Conservation (phyloP, 2,888 invertebrate species). For the Dioctria rufipes region DNA sequence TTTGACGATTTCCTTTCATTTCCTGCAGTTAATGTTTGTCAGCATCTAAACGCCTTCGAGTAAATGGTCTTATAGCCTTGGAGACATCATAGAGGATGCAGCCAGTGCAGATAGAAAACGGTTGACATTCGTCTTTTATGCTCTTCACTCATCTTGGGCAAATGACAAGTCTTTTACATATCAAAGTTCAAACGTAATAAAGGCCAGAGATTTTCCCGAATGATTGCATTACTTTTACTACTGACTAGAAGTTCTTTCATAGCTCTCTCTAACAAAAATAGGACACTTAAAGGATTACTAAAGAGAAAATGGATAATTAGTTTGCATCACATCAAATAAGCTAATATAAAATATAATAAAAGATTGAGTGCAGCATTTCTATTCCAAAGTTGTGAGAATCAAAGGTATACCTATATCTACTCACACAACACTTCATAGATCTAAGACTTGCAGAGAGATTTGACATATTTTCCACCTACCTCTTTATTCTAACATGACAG, state of each 20-base stretch:
- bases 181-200: constrained; percentile 42
- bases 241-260: background rate
- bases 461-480: background rate
- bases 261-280: background rate
- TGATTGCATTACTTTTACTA: background rate
- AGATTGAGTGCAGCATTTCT: background rate
- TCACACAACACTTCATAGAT: no score
- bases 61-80: background rate
- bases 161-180: constrained; percentile 27
- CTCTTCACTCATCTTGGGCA: background rate
- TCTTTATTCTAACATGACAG: background rate
- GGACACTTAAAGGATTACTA: constrained; percentile 6
- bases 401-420: no score
- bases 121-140: constrained; percentile 12
- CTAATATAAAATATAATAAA: constrained; percentile 22
- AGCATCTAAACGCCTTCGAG: constrained; percentile 9
- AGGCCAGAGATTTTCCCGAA: constrained; percentile 39
- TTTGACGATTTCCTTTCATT: constrained; percentile 55
- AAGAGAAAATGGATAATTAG: constrained; percentile 20
- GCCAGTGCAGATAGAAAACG: background rate
- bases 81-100: background rate
- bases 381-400: background rate
- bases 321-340: background rate
- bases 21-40: constrained; percentile 46
- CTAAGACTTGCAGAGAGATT: no score